Conservation (phyloP, 2,888 invertebrate species). For the Yponomeuta plumbellus region DNA sequence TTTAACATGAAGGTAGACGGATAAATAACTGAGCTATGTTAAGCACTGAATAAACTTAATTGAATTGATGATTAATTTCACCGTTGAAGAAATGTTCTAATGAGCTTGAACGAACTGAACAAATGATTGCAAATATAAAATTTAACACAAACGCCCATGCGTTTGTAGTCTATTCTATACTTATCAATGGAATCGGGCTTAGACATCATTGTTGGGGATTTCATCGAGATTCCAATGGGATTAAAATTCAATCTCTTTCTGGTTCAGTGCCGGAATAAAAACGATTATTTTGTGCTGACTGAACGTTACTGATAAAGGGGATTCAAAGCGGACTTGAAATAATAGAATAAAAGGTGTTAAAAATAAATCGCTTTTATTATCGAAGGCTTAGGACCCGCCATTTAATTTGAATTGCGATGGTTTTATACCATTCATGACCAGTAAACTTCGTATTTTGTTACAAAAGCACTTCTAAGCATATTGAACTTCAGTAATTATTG, state of each 20-base stretch:
- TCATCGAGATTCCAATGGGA: conserved; percentile 46
- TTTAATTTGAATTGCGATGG: background rate
- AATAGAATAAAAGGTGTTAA: conserved; percentile 2
- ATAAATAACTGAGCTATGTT: too few species aligned
- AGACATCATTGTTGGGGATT: conserved; percentile 18
- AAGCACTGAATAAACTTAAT: too few species aligned
- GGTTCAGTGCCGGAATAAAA: conserved; percentile 43
- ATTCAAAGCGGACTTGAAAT: conserved; percentile 2
- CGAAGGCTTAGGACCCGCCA: background rate
- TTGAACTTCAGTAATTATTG: too few species aligned
- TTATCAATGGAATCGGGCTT: conserved; percentile 1
- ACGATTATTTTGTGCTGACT: conserved; percentile 15
- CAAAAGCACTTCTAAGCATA: too few species aligned
- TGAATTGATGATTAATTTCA: too few species aligned
- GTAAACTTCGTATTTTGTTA: too few species aligned
- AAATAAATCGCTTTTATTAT: conserved; percentile 1
- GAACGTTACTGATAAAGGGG: conserved; percentile 20
- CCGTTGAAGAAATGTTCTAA: too few species aligned
- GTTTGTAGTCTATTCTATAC: background rate
- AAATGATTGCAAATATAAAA: background rate
- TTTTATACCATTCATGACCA: background rate
- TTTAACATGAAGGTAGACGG: too few species aligned
- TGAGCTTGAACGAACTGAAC: background rate
- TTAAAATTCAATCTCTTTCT: conserved; percentile 57
- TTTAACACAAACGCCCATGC: background rate